Evolutionary conservation across 2,797 vertebrate species (phyloP).

Genomic region (Malacoctenus gilli): DNA sequence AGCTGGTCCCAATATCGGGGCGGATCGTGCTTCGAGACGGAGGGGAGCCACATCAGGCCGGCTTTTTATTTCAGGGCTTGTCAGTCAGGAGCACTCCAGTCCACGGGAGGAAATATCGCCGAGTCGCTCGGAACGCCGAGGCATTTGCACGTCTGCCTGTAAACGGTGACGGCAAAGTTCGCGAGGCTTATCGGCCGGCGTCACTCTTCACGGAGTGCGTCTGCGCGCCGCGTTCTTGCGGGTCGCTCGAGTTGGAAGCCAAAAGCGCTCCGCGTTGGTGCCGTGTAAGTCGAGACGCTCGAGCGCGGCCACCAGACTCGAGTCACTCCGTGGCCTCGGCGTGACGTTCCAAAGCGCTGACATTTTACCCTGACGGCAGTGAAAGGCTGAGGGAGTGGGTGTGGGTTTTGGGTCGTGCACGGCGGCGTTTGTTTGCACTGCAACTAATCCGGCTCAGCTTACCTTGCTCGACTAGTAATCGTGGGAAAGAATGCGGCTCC

Average conservation of each 20-base stretch:
- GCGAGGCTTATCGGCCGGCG: slow-evolving; percentile 12
- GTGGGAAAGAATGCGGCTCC: slow-evolving; percentile 77
- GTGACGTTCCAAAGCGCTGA: slow-evolving; percentile 22
- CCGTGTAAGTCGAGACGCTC: background rate
- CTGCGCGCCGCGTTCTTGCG: background rate
- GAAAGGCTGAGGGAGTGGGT: slow-evolving; percentile 40
- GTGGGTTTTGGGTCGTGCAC: slow-evolving; percentile 20
- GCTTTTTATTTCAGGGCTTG: slow-evolving; percentile 11
- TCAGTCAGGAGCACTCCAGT: slow-evolving; percentile 5
- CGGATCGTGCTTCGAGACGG: slow-evolving; percentile 21
- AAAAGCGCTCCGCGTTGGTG: background rate
- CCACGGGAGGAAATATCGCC: slow-evolving; percentile 25
- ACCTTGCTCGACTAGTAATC: slow-evolving; percentile 67
- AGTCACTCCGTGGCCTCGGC: background rate
- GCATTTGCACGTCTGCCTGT: slow-evolving; percentile 33
- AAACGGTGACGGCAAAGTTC: slow-evolving; percentile 26
- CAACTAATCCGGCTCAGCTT: slow-evolving; percentile 65
- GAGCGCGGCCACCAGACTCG: background rate
- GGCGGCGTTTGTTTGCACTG: slow-evolving; percentile 55
- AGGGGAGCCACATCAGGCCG: background rate
- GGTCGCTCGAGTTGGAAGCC: background rate
- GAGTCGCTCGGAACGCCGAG: slow-evolving; percentile 45
- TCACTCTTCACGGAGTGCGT: slow-evolving; percentile 30
- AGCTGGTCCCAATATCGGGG: slow-evolving; percentile 29
- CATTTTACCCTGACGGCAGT: slow-evolving; percentile 30